Percentiles rank a stretch among this genome's conserved stretches.
phyloP scores from a whole-genome alignment of 2,797 vertebrate species.

The Crax fasciolata region DNA sequence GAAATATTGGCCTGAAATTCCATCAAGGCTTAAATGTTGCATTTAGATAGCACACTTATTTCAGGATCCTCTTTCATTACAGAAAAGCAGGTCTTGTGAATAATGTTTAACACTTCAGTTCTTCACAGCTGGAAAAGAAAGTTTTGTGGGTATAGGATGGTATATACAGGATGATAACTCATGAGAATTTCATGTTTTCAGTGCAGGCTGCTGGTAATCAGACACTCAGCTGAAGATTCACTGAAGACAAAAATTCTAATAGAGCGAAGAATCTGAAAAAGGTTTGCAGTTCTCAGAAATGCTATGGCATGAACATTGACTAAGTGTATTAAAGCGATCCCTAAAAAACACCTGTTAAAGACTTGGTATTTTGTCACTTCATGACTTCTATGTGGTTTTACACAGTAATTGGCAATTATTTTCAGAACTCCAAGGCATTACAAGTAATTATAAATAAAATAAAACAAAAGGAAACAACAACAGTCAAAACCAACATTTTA shows the following conservation, averaged over 20 bases:
- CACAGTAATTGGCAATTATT: background rate
- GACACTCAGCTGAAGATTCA: conserved; percentile 18
- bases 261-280: conserved; percentile 55
- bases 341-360: conserved; percentile 52
- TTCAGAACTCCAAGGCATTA: conserved; percentile 19
- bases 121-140: conserved; percentile 9
- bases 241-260: background rate
- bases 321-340: conserved; percentile 56
- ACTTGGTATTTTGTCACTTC: conserved; percentile 55
- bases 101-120: conserved; percentile 13
- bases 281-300: conserved; percentile 64
- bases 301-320: conserved; percentile 49
- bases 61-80: background rate
- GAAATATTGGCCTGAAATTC: conserved; percentile 30
- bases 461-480: too few species aligned
- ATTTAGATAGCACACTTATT: background rate
- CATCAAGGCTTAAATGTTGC: background rate
- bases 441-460: background rate
- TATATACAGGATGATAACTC: background rate
- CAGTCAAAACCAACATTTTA: background rate
- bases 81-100: background rate
- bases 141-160: conserved; percentile 1
- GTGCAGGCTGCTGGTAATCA: conserved; percentile 34
- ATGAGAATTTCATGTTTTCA: background rate
- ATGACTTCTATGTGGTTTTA: background rate